Evolutionary conservation across 1,140 invertebrate genomes (phyloP).

Genomic region (honey bee (Apis mellifera)): Amel_HAv3.1 CM009934.2:9724001-9724500

Average conservation of each 20-base stretch:
- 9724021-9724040: background rate
- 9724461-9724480: too few species aligned
- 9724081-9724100: constrained; percentile 56
- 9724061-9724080: background rate
- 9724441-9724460: too few species aligned
- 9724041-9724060: background rate
- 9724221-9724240: constrained; percentile 68
- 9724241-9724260: constrained; percentile 66
- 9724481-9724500: too few species aligned
- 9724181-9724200: constrained; percentile 54
- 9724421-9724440: too few species aligned
- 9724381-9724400: background rate
- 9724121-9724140: constrained; percentile 67
- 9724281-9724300: constrained; percentile 51
- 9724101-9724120: constrained; percentile 78
- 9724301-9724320: background rate
- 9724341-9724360: constrained; percentile 46
- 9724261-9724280: constrained; percentile 45
- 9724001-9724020: background rate
- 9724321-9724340: constrained; percentile 15
- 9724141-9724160: constrained; percentile 45
- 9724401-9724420: too few species aligned
- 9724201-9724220: constrained; percentile 75
- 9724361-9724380: too few species aligned
- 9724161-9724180: constrained; percentile 42